Percentiles rank a stretch among this genome's conserved stretches.
Evolutionary conservation across 2,797 vertebrate genomes (phyloP).

Genomic region (Morus bassanus): DNA sequence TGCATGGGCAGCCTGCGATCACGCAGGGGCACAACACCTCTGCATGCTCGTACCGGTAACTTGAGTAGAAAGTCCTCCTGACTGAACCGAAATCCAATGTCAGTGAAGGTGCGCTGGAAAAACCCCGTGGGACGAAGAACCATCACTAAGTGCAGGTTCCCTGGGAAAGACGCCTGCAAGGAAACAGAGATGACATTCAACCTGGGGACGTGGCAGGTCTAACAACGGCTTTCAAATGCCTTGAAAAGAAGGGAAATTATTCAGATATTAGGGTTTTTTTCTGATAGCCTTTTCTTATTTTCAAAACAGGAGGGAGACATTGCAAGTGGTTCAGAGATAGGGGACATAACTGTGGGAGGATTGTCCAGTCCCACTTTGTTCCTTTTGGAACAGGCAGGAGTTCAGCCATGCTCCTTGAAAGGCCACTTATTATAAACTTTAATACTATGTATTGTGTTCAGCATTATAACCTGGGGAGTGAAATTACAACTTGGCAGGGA

Average conservation of each 20-base stretch:
- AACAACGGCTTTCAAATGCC: accelerated
- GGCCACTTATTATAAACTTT: not conserved
- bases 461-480: not conserved
- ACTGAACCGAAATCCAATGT: slow-evolving; percentile 95
- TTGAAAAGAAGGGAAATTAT: not conserved
- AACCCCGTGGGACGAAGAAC: slow-evolving; percentile 95
- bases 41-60: slow-evolving; percentile 83
- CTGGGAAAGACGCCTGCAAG: slow-evolving; percentile 89
- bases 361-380: not conserved
- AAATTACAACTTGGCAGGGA: not conserved
- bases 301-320: not conserved
- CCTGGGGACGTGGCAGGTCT: not conserved
- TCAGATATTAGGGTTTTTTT: not conserved
- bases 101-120: slow-evolving; percentile 95
- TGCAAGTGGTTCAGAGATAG: accelerated
- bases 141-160: slow-evolving; percentile 92
- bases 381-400: not conserved
- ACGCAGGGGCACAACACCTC: not conserved
- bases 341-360: accelerated
- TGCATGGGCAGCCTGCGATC: not conserved
- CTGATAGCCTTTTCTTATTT: not conserved
- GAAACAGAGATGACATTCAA: not conserved
- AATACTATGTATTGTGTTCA: not conserved
- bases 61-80: slow-evolving; percentile 97
- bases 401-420: not conserved